These are phyloP conservation scores for Oncorhynchus clarkii DNA, from an alignment of 2,113 vertebrate genomes.

Conservation along the genomic window DNA sequence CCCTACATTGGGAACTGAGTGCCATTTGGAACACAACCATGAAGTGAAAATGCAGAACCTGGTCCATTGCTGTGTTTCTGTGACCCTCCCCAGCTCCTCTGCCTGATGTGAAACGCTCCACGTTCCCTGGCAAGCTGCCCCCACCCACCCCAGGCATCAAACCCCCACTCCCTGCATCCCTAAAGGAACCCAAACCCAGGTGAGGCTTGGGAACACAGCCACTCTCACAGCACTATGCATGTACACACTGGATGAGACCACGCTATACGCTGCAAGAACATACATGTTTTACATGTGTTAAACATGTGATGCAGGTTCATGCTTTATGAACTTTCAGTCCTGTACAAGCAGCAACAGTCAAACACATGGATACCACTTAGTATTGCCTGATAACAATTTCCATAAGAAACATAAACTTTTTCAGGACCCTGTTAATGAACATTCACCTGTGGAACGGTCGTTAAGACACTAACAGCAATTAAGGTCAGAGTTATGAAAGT, in stretches of 20 bases:
- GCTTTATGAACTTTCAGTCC: too few species aligned
- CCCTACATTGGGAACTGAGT: too few species aligned
- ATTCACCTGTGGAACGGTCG: too few species aligned
- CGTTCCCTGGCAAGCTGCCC: constrained; percentile 42
- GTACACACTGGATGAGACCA: neutral
- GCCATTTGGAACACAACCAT: too few species aligned
- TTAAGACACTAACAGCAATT: too few species aligned
- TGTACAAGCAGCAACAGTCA: too few species aligned
- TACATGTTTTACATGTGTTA: neutral
- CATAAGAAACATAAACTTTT: neutral
- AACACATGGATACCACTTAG: too few species aligned
- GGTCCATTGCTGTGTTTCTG: neutral
- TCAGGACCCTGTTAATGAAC: too few species aligned
- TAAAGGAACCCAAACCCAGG: constrained; percentile 62
- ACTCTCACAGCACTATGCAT: neutral
- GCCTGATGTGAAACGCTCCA: constrained; percentile 34
- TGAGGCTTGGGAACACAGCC: constrained; percentile 11
- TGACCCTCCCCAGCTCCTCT: neutral
- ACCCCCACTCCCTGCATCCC: constrained; percentile 32
- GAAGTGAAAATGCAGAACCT: neutral
- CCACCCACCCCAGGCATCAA: constrained; percentile 43
- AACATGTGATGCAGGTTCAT: neutral
- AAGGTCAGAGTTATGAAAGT: too few species aligned
- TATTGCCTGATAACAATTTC: too few species aligned
- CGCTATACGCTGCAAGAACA: neutral